Percentiles rank a stretch among this genome's conserved stretches.
Conservation (phyloP, 2,113 vertebrate genomes). For the Myocastor coypus region DNA sequence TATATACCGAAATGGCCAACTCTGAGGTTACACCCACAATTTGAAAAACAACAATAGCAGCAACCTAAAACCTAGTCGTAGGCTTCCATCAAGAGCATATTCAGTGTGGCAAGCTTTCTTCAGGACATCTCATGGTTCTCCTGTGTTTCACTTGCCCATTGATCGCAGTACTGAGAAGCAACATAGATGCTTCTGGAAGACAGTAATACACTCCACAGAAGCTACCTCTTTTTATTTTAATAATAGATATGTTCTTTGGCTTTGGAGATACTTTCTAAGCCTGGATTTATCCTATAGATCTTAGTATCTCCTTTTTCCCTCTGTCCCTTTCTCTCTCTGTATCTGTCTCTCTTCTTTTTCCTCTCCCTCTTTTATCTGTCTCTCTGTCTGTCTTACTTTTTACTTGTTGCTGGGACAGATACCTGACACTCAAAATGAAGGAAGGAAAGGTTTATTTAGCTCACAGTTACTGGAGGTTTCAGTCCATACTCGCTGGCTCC, state of each 20-base stretch:
- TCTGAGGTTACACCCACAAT: not conserved
- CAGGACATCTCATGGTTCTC: not conserved
- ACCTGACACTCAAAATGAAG: too few species aligned
- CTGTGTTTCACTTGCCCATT: not conserved
- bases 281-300: not conserved
- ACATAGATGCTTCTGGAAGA: not conserved
- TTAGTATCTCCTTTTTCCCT: not conserved
- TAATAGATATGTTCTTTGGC: not conserved
- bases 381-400: too few species aligned
- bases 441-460: too few species aligned
- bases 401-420: too few species aligned
- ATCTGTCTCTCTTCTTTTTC: too few species aligned
- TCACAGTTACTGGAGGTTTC: too few species aligned
- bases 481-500: too few species aligned
- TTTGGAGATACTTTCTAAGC: conserved; percentile 40
- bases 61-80: not conserved
- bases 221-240: not conserved
- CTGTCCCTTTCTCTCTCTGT: not conserved
- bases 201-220: not conserved
- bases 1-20: not conserved
- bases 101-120: not conserved
- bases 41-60: not conserved
- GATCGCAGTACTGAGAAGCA: not conserved
- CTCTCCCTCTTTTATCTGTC: not conserved
- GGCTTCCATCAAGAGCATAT: not conserved